Percentiles rank a stretch among this genome's conserved stretches.
Conservation (phyloP, 2,797 vertebrate species). For the Scyliorhinus canicula region DNA sequence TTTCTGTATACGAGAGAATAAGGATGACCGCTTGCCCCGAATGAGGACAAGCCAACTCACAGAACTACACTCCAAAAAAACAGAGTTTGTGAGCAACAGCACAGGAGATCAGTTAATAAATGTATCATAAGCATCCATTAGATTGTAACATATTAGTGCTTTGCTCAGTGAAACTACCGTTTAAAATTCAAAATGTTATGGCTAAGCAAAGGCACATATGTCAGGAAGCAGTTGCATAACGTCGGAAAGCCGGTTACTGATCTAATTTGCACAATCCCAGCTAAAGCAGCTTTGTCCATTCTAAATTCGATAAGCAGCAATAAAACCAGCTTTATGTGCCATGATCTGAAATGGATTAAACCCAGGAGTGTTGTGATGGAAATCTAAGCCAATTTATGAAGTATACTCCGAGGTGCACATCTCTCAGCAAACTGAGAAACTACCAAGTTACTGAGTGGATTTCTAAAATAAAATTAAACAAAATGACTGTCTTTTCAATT, state of each 20-base stretch:
- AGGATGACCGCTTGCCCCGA: background rate
- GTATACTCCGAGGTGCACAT: background rate
- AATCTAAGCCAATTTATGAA: slow-evolving; percentile 30
- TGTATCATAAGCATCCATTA: background rate
- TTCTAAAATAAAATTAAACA: background rate
- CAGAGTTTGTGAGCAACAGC: background rate
- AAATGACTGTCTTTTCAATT: background rate
- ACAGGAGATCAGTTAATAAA: background rate
- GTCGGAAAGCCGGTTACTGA: slow-evolving; percentile 20
- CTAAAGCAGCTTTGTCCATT: slow-evolving; percentile 33
- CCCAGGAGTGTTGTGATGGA: background rate
- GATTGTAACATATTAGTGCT: background rate
- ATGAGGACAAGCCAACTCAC: background rate
- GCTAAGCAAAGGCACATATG: background rate
- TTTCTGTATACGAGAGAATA: too few relatives aligned
- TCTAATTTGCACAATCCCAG: slow-evolving; percentile 31
- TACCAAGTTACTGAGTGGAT: background rate
- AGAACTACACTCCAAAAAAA: background rate
- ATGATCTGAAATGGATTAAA: slow-evolving; percentile 34
- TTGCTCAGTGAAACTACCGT: background rate
- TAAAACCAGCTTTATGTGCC: slow-evolving; percentile 32
- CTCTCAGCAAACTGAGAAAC: background rate
- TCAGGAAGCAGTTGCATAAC: background rate
- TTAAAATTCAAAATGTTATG: background rate
- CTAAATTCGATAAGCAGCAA: slow-evolving; percentile 35